Conservation (phyloP, 2,797 vertebrate genomes). For the Masticophis lateralis region DNA sequence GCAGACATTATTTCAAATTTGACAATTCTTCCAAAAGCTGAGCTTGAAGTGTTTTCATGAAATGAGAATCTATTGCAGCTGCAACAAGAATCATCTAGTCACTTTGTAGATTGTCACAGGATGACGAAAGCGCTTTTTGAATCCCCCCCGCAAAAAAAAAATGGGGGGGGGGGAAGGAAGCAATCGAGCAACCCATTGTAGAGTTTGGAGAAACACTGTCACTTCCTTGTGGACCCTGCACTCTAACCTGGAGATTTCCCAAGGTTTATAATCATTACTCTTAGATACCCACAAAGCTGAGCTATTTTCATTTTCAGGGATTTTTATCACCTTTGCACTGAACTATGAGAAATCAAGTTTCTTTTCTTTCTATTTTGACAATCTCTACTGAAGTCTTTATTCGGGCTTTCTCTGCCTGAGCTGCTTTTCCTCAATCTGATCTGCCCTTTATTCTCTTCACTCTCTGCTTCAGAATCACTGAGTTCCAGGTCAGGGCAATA, state of each 20-base stretch:
- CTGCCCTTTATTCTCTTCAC: constrained; percentile 80
- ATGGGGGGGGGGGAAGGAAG: not conserved
- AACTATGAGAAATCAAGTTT: constrained; percentile 78
- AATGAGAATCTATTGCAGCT: constrained; percentile 46
- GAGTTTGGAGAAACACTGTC: constrained; percentile 44
- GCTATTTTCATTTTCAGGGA: constrained; percentile 47
- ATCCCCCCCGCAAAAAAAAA: not conserved
- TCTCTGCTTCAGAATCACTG: constrained; percentile 94
- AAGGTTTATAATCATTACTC: constrained; percentile 56
- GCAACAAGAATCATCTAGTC: constrained; percentile 48
- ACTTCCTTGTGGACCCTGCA: constrained; percentile 34
- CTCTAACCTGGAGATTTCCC: constrained; percentile 57
- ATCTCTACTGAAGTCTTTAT: constrained; percentile 73
- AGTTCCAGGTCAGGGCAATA: constrained; percentile 96
- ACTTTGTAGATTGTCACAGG: constrained; percentile 21
- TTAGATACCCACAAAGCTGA: constrained; percentile 54
- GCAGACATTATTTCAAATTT: not conserved
- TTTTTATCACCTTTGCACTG: constrained; percentile 90
- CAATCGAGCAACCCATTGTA: constrained; percentile 54
- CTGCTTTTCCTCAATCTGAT: constrained; percentile 70
- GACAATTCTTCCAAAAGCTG: constrained; percentile 1
- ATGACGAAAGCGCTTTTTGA: constrained; percentile 47
- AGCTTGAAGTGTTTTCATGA: constrained; percentile 16
- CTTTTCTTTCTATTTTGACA: constrained; percentile 78
- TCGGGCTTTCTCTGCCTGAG: constrained; percentile 71